phyloP scores from a whole-genome alignment of 2,113 vertebrate genomes.

The human (Homo sapiens) region GRCh38 chr17:68725501-68726000 shows the following conservation, averaged over 20 bases:
- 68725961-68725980: no score
- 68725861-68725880: neutral
- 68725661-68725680: neutral
- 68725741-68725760: neutral
- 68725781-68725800: neutral
- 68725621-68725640: neutral
- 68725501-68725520: neutral
- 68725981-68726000: no score
- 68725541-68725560: neutral
- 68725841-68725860: neutral
- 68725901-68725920: neutral
- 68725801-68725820: neutral
- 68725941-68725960: neutral
- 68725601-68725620: neutral
- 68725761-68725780: neutral
- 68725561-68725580: neutral
- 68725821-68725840: neutral
- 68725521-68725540: neutral
- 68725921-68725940: neutral
- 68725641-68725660: neutral
- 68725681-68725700: neutral
- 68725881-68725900: neutral
- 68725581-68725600: fast-evolving
- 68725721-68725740: neutral
- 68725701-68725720: neutral